Evolutionary conservation across 2,797 vertebrate species (phyloP).

Genomic region (Acanthornis magna): DNA sequence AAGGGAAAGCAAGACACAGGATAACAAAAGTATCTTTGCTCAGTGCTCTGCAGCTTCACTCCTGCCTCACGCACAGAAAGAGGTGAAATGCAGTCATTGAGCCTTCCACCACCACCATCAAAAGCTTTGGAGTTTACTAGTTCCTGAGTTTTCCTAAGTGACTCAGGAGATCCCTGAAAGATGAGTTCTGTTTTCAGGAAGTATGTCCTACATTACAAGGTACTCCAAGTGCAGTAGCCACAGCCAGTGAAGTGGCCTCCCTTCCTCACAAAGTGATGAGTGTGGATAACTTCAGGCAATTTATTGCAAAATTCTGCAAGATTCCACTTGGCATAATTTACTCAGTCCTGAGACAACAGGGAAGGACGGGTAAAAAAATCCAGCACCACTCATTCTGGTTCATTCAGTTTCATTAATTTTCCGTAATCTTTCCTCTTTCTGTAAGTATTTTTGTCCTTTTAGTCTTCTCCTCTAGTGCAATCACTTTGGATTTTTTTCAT

Average conservation of each 20-base stretch:
- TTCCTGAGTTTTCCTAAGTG: not conserved
- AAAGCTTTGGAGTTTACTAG: not conserved
- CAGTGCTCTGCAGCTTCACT: not conserved
- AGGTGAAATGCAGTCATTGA: not conserved
- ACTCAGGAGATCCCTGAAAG: not conserved
- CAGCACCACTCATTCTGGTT: not conserved
- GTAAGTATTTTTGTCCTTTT: not conserved
- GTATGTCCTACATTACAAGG: not conserved
- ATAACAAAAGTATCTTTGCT: not conserved
- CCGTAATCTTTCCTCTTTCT: not conserved
- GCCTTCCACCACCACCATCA: not conserved
- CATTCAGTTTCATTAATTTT: not conserved
- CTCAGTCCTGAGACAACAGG: not conserved
- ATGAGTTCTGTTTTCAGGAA: not conserved
- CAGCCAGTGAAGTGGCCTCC: not conserved
- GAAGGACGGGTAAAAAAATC: not conserved
- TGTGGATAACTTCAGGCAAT: not conserved
- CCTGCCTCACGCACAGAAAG: not conserved
- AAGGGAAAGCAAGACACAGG: not conserved
- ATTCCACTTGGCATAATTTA: not conserved
- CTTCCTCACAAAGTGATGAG: not conserved
- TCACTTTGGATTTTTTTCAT: not conserved
- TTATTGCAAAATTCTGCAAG: not conserved
- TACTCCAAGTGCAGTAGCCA: not conserved
- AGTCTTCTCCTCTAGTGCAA: not conserved